These are phyloP conservation scores for Chloroceryle inda DNA, from an alignment of 2,797 vertebrate species.

Conservation along the genomic window DNA sequence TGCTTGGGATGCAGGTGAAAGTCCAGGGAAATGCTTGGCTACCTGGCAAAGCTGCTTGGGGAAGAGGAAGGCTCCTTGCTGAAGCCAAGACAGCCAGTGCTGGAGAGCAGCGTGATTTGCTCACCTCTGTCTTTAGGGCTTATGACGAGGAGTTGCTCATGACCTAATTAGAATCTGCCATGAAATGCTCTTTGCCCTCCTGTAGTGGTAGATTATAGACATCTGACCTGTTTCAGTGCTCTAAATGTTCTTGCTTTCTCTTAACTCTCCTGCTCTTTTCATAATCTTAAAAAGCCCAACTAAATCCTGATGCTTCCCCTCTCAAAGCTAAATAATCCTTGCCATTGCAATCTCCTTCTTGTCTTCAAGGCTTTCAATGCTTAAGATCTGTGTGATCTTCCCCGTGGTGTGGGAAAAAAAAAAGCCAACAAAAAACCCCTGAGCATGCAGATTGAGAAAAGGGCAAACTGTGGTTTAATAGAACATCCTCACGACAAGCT, in stretches of 20 bases:
- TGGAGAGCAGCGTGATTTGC: not conserved
- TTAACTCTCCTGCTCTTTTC: conserved; percentile 5
- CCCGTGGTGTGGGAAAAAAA: not conserved
- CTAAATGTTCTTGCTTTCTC: not conserved
- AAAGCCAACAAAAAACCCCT: not conserved
- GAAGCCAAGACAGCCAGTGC: not conserved
- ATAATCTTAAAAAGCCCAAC: conserved; percentile 37
- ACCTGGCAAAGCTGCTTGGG: not conserved
- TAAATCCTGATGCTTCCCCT: conserved; percentile 4
- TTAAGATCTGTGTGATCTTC: conserved; percentile 38
- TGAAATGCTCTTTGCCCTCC: conserved; percentile 31
- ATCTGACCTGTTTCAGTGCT: not conserved
- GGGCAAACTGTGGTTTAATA: conserved; percentile 13
- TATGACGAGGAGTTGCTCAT: not conserved
- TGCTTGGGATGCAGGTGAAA: not conserved
- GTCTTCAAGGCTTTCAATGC: not conserved
- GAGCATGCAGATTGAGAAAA: conserved; percentile 28
- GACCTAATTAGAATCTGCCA: not conserved
- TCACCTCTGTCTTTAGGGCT: conserved; percentile 4
- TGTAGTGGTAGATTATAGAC: not conserved
- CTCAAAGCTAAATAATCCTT: conserved; percentile 42
- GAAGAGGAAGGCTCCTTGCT: not conserved
- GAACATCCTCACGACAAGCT: not conserved
- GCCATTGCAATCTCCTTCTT: not conserved
- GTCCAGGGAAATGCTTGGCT: not conserved